These are phyloP conservation scores for Pediacus dermestoides DNA, from an alignment of 2,888 invertebrate species.

Conservation along the genomic window DNA sequence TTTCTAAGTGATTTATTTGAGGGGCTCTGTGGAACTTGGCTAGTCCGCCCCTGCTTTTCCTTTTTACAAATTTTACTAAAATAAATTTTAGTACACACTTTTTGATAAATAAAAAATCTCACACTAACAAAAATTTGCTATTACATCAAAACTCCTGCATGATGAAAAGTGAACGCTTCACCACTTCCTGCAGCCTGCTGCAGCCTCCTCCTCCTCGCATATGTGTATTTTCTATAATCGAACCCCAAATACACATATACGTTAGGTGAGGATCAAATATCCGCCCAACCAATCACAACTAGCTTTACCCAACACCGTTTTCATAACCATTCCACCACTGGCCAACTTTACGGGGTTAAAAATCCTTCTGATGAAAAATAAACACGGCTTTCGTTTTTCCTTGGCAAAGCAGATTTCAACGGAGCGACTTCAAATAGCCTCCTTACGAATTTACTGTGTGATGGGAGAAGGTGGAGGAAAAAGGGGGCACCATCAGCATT, in stretches of 20 bases:
- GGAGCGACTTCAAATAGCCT: constrained; percentile 40
- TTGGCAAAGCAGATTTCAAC: constrained; percentile 38
- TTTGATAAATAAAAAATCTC: too few species aligned
- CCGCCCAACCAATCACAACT: constrained; percentile 25
- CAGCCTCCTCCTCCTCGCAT: constrained; percentile 29
- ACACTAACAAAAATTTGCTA: too few species aligned
- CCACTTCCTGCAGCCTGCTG: constrained; percentile 29
- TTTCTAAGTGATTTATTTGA: too few species aligned
- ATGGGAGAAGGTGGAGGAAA: constrained; percentile 9
- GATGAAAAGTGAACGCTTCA: too few species aligned
- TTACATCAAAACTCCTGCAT: too few species aligned
- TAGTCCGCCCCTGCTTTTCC: too few species aligned
- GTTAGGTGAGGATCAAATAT: constrained; percentile 47
- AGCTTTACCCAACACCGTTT: constrained; percentile 13
- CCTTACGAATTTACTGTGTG: constrained; percentile 38
- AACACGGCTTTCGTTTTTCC: constrained; percentile 44
- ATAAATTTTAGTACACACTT: too few species aligned
- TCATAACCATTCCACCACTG: constrained; percentile 24
- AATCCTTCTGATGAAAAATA: constrained; percentile 50
- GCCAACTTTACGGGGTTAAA: constrained; percentile 43
- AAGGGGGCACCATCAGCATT: constrained; percentile 16
- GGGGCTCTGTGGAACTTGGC: too few species aligned
- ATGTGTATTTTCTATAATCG: constrained; percentile 49
- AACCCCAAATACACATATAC: constrained; percentile 46
- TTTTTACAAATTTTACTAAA: too few species aligned